phyloP scores from a whole-genome alignment of 2,113 vertebrate genomes.

The Aegotheles bennettii region DNA sequence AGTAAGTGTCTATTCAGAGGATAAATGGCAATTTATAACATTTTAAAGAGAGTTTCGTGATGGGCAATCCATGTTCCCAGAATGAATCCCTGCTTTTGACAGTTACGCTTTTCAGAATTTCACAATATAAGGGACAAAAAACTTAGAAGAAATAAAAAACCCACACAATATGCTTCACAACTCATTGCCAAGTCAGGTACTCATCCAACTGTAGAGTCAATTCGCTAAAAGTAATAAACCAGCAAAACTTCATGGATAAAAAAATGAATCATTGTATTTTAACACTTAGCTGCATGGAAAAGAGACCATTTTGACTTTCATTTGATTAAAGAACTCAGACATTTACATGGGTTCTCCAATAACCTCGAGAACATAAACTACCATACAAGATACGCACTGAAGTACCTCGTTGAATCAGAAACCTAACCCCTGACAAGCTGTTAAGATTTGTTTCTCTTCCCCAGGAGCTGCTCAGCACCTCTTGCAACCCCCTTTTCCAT shows the following conservation, averaged over 20 bases:
- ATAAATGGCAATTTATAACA: neutral
- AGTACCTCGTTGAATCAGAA: neutral
- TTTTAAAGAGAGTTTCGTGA: neutral
- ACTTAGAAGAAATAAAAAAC: neutral
- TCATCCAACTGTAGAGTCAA: neutral
- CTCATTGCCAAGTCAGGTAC: neutral
- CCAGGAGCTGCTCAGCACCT: neutral
- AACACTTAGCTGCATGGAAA: neutral
- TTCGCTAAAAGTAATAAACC: neutral
- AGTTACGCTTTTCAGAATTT: neutral
- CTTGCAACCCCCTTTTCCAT: neutral
- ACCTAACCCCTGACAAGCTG: neutral
- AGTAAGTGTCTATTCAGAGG: neutral
- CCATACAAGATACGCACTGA: neutral
- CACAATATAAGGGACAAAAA: neutral
- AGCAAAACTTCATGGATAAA: neutral
- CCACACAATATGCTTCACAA: neutral
- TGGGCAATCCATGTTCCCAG: neutral
- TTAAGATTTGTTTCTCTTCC: neutral
- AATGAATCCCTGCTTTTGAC: neutral
- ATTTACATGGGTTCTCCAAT: neutral
- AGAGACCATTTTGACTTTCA: neutral
- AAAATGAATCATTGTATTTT: neutral
- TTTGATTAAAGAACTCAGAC: neutral
- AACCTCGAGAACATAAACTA: neutral